phyloP scores from a whole-genome alignment of 2,888 invertebrate species.

The Zaprionus obscuricornis region DNA sequence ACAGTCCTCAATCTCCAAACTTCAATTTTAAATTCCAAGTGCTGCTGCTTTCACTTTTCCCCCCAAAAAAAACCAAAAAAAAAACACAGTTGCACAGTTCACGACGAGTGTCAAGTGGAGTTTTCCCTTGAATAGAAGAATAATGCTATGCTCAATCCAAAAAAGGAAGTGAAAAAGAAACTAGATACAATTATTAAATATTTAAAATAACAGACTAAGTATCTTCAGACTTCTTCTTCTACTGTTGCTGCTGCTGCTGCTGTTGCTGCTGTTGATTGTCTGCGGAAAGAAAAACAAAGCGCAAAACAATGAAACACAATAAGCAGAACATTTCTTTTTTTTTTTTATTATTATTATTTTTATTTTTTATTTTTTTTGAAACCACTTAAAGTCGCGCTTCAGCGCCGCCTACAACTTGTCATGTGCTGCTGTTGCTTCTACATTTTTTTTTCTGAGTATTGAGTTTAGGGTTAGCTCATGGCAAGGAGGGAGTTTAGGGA shows the following conservation, averaged over 20 bases:
- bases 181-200: slow-evolving; percentile 77
- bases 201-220: slow-evolving; percentile 66
- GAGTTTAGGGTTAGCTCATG: too few relatives aligned
- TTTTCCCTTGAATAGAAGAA: slow-evolving; percentile 62
- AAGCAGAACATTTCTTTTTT: too few relatives aligned
- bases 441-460: too few relatives aligned
- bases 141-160: slow-evolving; percentile 35
- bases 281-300: slow-evolving; percentile 32
- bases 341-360: too few relatives aligned
- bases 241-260: background rate
- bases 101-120: slow-evolving; percentile 69
- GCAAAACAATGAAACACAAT: slow-evolving; percentile 7
- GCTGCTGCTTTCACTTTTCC: slow-evolving; percentile 43
- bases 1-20: background rate
- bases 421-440: slow-evolving; percentile 28
- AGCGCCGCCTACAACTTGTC: slow-evolving; percentile 36
- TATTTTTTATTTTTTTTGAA: too few relatives aligned
- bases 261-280: slow-evolving; percentile 6
- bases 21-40: too few relatives aligned
- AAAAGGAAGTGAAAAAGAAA: slow-evolving; percentile 66
- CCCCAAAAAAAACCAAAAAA: too few relatives aligned
- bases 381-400: slow-evolving; percentile 70
- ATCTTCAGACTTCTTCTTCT: background rate
- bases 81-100: slow-evolving; percentile 31
- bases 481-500: background rate